These are phyloP conservation scores for Labia minor DNA, from an alignment of 2,888 invertebrate species.

Conservation along the genomic window DNA sequence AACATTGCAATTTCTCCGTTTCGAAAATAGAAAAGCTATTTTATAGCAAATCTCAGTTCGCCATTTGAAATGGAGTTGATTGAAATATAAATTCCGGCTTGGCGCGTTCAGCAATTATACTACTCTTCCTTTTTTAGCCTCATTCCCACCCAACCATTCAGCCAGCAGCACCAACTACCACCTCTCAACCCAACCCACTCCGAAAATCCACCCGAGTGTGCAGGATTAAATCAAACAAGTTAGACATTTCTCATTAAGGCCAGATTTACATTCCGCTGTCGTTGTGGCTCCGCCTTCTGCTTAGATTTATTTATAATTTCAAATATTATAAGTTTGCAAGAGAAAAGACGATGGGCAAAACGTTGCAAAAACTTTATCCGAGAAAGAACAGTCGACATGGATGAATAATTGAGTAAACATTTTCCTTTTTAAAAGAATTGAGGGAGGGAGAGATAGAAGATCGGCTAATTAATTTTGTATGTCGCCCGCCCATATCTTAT, in stretches of 20 bases:
- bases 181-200: not conserved
- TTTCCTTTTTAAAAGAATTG: not conserved
- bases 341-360: not conserved
- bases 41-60: too few species aligned
- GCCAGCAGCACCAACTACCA: too few species aligned
- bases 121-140: too few species aligned
- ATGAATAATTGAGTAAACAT: conserved; percentile 13
- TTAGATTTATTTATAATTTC: conserved; percentile 18
- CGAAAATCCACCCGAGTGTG: conserved; percentile 13
- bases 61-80: not conserved
- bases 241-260: conserved; percentile 13
- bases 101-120: conserved; percentile 7
- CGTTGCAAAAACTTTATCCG: not conserved
- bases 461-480: not conserved
- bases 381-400: conserved; percentile 1
- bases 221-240: conserved; percentile 13
- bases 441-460: too few species aligned
- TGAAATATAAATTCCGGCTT: not conserved
- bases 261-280: conserved; percentile 13
- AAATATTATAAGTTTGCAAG: conserved; percentile 15
- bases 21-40: too few species aligned
- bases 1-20: too few species aligned
- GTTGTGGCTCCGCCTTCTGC: not conserved
- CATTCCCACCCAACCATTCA: too few species aligned
- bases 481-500: not conserved